Evolutionary conservation across 1,140 invertebrate genomes (phyloP), one percentile per base, ranked within the genome.

Genomic region (Aethina tumida): DNA sequence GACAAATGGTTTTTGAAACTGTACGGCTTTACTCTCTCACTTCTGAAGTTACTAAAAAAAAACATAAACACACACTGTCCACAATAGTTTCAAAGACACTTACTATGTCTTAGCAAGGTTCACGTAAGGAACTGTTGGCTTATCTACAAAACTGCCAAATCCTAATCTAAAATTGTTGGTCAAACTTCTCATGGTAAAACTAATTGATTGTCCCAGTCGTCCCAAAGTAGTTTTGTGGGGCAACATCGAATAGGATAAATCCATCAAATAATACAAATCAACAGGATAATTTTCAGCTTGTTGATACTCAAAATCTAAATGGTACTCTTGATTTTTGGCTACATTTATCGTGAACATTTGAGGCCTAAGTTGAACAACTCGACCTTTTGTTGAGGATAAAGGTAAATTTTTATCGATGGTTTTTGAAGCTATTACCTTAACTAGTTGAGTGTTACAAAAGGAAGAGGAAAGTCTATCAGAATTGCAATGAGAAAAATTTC

Each of bases 91-190:
- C n/a, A n/a, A n/a, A n/a, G n/a, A n/a, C 24, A n/a, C n/a, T n/a
- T n/a, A n/a, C n/a, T n/a, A n/a, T n/a, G n/a, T n/a, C n/a, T n/a
- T n/a, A n/a, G n/a, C n/a, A n/a, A n/a, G n/a, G n/a, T n/a, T n/a
- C n/a, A 86, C 88, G 61, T 94, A 98, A 9, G 95, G 95, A 84
- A 96, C 93, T 1, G 95, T 84, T 33, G 93, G 84, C 74, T 99
- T 99, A 60, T 99, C 96, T 1, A 99, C 94, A 68, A 98, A 99
- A 20, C 92, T 97, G 14, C 96, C 96, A 65, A 99, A 99, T 26
- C 96, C 96, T 17, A 97, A 74, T 27, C 81, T 73, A 64, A 98
- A 97, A 56, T 98, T 92, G 9, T 80, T 85, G 0, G 96, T 98
- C 35, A 98, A 81, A 42, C 80, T 80, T 43, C 71, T 77, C 86